A percentile compares a stretch with the other conserved stretches of the same genome.
phyloP scores from a whole-genome alignment of 2,888 invertebrate genomes.

The Eupsilia transversa region DNA sequence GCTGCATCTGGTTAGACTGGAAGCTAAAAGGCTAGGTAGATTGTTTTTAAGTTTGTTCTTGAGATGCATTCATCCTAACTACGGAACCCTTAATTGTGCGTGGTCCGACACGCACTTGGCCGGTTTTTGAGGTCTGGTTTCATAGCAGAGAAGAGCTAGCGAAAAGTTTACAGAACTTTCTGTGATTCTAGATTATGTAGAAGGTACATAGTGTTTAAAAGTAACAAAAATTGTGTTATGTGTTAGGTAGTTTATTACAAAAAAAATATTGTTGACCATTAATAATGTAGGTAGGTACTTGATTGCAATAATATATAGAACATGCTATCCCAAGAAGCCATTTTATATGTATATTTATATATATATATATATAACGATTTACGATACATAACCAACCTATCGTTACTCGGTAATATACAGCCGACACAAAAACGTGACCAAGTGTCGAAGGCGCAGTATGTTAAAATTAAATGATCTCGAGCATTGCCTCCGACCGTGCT shows the following conservation, averaged over 20 bases:
- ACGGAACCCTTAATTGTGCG: too few relatives aligned
- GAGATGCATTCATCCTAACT: too few relatives aligned
- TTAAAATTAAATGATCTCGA: constrained; percentile 16
- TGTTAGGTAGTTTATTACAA: neutral
- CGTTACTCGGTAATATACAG: constrained; percentile 8
- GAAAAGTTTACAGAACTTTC: neutral
- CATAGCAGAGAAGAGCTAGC: neutral
- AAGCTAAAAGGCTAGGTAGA: too few relatives aligned
- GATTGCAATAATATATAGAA: neutral
- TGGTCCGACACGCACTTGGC: too few relatives aligned
- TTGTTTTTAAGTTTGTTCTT: too few relatives aligned
- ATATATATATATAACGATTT: constrained; percentile 9
- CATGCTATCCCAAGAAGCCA: neutral
- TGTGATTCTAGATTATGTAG: neutral
- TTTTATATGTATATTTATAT: neutral
- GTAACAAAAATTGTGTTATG: neutral
- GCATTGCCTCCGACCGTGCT: neutral
- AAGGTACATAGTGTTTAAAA: neutral
- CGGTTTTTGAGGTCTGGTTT: neutral
- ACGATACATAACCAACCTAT: neutral
- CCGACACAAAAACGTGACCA: constrained; percentile 37
- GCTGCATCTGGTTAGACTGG: too few relatives aligned
- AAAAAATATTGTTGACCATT: neutral
- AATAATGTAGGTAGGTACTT: constrained; percentile 20
- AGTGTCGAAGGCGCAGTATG: neutral